A percentile compares a stretch with the other conserved stretches of the same genome.
Evolutionary conservation across 2,888 invertebrate genomes (phyloP).

Genomic region (Xestobium rufovillosum): DNA sequence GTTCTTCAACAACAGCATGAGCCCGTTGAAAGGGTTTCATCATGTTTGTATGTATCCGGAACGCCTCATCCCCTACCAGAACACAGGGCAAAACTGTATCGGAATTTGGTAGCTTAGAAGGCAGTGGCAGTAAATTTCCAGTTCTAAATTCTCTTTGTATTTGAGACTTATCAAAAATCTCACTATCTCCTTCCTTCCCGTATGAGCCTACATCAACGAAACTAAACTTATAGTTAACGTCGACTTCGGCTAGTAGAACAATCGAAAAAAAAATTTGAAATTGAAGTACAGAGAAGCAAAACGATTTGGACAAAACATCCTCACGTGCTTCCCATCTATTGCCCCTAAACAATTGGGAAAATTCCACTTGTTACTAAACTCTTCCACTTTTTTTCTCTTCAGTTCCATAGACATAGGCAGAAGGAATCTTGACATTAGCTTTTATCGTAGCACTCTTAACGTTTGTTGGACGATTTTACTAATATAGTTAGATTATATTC

Average conservation of each 20-base stretch:
- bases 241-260: background rate
- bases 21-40: background rate
- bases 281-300: too few relatives aligned
- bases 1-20: background rate
- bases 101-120: background rate
- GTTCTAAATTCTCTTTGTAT: background rate
- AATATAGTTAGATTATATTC: too few relatives aligned
- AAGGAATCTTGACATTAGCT: too few relatives aligned
- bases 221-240: background rate
- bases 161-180: background rate
- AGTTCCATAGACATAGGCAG: too few relatives aligned
- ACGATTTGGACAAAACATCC: too few relatives aligned
- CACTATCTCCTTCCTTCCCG: conserved; percentile 1
- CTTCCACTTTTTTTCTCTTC: too few relatives aligned
- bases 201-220: background rate
- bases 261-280: background rate
- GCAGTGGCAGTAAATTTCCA: background rate
- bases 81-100: background rate
- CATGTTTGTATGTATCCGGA: background rate
- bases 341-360: too few relatives aligned
- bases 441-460: too few relatives aligned
- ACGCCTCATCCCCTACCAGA: background rate
- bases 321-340: too few relatives aligned
- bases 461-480: too few relatives aligned
- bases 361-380: too few relatives aligned